Conservation (phyloP, 2,113 vertebrate species). For the Loxodonta africana region DNA sequence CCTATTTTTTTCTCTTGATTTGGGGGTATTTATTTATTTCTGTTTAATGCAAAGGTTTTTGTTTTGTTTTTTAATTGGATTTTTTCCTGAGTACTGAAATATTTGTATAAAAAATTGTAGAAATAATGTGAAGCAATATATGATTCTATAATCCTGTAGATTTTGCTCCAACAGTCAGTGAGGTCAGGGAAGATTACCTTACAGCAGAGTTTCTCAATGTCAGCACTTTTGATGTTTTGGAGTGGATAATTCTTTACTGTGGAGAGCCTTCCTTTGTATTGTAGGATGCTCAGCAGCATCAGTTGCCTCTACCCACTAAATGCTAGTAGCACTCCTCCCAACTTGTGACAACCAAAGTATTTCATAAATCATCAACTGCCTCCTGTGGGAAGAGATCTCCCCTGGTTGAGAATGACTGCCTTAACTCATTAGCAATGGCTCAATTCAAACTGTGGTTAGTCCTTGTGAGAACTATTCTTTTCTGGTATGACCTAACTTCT, state of each 20-base stretch:
- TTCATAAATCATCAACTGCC: neutral
- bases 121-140: neutral
- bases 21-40: neutral
- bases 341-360: neutral
- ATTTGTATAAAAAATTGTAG: neutral
- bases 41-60: neutral
- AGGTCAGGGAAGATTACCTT: neutral
- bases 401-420: neutral
- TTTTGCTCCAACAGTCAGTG: neutral
- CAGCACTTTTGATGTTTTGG: neutral
- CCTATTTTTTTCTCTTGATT: neutral
- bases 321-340: too few relatives aligned
- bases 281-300: too few relatives aligned
- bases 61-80: neutral
- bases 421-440: neutral
- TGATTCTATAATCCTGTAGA: neutral
- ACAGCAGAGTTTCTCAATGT: neutral
- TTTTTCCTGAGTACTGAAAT: neutral
- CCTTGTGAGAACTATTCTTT: neutral
- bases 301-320: too few relatives aligned
- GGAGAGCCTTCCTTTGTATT: too few relatives aligned
- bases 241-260: neutral
- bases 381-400: neutral
- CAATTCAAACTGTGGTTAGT: neutral
- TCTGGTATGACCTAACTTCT: neutral